phyloP scores from a whole-genome alignment of 2,888 invertebrate species.

The Zeuzera pyrina region DNA sequence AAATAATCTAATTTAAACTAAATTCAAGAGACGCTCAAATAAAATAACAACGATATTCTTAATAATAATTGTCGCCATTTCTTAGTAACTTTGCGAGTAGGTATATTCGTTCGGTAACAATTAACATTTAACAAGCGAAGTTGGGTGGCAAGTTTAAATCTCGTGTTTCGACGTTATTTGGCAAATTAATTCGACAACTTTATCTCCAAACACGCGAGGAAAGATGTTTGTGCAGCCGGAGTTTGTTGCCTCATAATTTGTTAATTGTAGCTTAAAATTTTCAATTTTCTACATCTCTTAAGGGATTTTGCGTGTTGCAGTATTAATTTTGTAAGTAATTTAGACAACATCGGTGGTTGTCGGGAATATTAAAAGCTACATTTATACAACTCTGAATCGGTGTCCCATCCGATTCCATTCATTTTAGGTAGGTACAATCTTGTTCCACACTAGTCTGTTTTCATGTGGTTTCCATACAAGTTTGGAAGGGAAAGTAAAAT shows the following conservation, averaged over 20 bases:
- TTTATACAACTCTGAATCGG: too few species aligned
- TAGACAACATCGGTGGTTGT: too few species aligned
- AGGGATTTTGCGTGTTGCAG: too few species aligned
- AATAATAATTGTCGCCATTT: slow-evolving; percentile 4
- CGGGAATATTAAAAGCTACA: too few species aligned
- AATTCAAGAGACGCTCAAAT: too few species aligned
- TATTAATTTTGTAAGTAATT: too few species aligned
- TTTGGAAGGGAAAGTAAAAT: too few species aligned
- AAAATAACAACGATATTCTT: not conserved
- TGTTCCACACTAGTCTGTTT: too few species aligned
- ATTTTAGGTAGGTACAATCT: too few species aligned
- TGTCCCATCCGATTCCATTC: too few species aligned
- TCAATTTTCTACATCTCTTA: slow-evolving; percentile 19
- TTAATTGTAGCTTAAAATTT: slow-evolving; percentile 21
- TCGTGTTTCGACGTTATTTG: slow-evolving; percentile 64
- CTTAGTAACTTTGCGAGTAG: slow-evolving; percentile 2
- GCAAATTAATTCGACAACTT: slow-evolving; percentile 65
- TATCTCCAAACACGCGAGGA: slow-evolving; percentile 52
- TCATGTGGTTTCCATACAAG: too few species aligned
- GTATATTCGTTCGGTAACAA: slow-evolving; percentile 49
- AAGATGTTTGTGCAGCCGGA: slow-evolving; percentile 52
- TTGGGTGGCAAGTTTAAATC: slow-evolving; percentile 56
- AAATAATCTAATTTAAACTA: too few species aligned
- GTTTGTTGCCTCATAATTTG: slow-evolving; percentile 36
- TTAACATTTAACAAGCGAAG: slow-evolving; percentile 64